Percentiles rank a stretch among this genome's conserved stretches.
These are phyloP conservation scores for Lindbergichthys nudifrons DNA, from an alignment of 2,797 vertebrate genomes.

Conservation along the genomic window DNA sequence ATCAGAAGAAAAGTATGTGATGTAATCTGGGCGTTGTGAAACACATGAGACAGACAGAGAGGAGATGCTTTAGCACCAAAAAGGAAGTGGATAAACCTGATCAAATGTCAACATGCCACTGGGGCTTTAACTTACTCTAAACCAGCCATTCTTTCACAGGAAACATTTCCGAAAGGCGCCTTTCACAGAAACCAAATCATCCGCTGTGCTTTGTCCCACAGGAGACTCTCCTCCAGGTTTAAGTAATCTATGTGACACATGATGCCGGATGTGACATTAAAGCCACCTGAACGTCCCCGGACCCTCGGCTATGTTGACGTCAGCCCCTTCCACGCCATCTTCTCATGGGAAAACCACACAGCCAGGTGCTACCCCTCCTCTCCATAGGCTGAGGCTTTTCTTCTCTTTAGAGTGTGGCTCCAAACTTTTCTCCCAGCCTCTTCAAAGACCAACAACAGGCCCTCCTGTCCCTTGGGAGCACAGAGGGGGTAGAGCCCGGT, in stretches of 20 bases:
- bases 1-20: not conserved
- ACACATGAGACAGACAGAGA: not conserved
- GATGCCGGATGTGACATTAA: slow-evolving; percentile 68
- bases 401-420: slow-evolving; percentile 82
- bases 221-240: slow-evolving; percentile 53
- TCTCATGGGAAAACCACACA: slow-evolving; percentile 76
- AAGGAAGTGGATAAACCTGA: slow-evolving; percentile 11
- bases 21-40: not conserved
- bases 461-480: slow-evolving; percentile 77
- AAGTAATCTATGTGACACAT: slow-evolving; percentile 60
- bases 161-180: slow-evolving; percentile 41
- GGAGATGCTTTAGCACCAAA: slow-evolving; percentile 1
- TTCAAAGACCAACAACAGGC: slow-evolving; percentile 86
- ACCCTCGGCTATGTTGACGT: slow-evolving; percentile 64
- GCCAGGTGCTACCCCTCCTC: slow-evolving; percentile 84
- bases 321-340: slow-evolving; percentile 64
- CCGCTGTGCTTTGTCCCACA: slow-evolving; percentile 58
- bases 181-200: slow-evolving; percentile 50
- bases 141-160: slow-evolving; percentile 43
- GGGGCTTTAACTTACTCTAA: slow-evolving; percentile 42
- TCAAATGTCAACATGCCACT: slow-evolving; percentile 38
- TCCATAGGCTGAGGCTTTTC: slow-evolving; percentile 80
- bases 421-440: slow-evolving; percentile 82
- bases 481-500: slow-evolving; percentile 77
- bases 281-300: slow-evolving; percentile 62